phyloP scores from a whole-genome alignment of 2,888 invertebrate species.

The Nomada fucata region DNA sequence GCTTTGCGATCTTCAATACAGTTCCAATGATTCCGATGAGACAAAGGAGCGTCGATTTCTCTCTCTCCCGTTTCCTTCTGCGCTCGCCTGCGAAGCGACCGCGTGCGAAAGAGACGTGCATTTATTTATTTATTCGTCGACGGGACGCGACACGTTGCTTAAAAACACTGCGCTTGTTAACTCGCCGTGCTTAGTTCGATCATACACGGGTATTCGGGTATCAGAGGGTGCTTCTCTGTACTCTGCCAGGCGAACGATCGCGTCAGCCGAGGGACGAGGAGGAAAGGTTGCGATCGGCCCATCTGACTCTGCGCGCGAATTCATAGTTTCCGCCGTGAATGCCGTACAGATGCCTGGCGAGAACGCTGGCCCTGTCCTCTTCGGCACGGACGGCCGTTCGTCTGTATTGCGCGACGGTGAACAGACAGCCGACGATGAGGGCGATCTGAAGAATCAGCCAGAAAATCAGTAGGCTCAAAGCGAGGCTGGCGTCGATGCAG shows the following conservation, averaged over 20 bases:
- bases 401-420: constrained; percentile 85
- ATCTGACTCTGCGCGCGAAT: constrained; percentile 79
- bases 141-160: too few relatives aligned
- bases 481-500: constrained; percentile 88
- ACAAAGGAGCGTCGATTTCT: not conserved
- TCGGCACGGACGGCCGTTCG: constrained; percentile 77
- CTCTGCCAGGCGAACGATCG: too few relatives aligned
- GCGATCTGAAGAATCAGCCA: constrained; percentile 87
- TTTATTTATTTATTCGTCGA: too few relatives aligned
- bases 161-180: too few relatives aligned
- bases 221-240: too few relatives aligned
- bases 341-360: constrained; percentile 81
- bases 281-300: constrained; percentile 79
- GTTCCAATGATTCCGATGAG: not conserved
- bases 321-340: constrained; percentile 81
- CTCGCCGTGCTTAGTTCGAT: not conserved
- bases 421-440: constrained; percentile 85
- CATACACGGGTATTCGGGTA: not conserved
- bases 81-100: too few relatives aligned
- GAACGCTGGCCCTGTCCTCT: constrained; percentile 79
- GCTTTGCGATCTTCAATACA: not conserved
- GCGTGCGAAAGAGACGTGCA: too few relatives aligned
- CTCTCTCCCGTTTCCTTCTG: not conserved
- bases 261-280: constrained; percentile 63
- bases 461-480: constrained; percentile 88